Evolutionary conservation across 2,888 invertebrate species (phyloP), one percentile per base, ranked within the genome.

Genomic region (Pinctada fucata): DNA sequence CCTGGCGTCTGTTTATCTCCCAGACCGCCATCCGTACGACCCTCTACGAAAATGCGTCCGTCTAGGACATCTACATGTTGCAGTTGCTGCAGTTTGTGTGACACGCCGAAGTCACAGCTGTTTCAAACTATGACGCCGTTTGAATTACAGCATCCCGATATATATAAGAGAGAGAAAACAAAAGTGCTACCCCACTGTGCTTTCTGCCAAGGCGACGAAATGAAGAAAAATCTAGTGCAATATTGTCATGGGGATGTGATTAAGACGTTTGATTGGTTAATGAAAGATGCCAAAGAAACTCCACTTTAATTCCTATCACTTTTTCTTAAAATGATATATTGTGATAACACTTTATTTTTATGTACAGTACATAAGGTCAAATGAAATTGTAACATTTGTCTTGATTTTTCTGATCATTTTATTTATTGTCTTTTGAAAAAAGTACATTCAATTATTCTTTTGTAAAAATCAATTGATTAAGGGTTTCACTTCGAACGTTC

Each of bases 241-340:
- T 79, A 79, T 74, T 68, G 69, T 66, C 79, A 79, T 77, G 79
- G 79, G 31, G 76, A 79, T 47, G 76, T 79, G 3, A 79, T 79
- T 47, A 76, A 76, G 47, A 79, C 79, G 13, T 79, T 79, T 71
- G 76, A 79, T 50, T 79, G 79, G 79, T 66, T 79, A 45, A 77
- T 67, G 8, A 65, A 70, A 10, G 45, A 74, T 66, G 76, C 74
- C 51, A 76, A 79, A 70, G 79, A 79, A 58, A 79, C 79, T 45
- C 76, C 76, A 2, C 65, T 79, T 10, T 79, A 63, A 75, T 71
- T 31, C 1, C 45, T n/a, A 13, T 58, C 10, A 58, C 1, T 58
- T 31, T 1, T 31, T 31, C 31, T 31, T 31, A 31, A 31, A 31
- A 31, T 31, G 31, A 31, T 31, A 31, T 31, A 31, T 31, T 31